These are phyloP conservation scores for Piprites chloris DNA, from an alignment of 2,113 vertebrate species.

Conservation along the genomic window DNA sequence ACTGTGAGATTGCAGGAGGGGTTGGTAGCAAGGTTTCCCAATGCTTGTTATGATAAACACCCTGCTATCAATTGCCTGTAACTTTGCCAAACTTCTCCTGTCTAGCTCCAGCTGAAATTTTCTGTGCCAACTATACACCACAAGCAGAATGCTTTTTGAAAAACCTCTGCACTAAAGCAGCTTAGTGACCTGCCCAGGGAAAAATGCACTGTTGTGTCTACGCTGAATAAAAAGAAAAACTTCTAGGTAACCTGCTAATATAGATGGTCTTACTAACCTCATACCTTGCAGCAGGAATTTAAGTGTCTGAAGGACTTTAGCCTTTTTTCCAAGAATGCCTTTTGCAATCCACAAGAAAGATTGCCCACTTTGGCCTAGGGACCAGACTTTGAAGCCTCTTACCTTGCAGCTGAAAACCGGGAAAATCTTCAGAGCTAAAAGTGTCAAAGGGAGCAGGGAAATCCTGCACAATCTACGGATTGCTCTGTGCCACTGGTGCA, in stretches of 20 bases:
- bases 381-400: not conserved
- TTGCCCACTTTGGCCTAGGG: not conserved
- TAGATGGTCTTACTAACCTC: not conserved
- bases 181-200: not conserved
- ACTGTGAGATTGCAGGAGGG: not conserved
- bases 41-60: not conserved
- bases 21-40: not conserved
- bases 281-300: not conserved
- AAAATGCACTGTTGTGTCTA: not conserved
- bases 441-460: not conserved
- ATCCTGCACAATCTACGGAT: not conserved
- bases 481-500: rapidly evolving
- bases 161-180: not conserved
- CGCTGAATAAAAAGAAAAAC: not conserved
- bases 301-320: not conserved
- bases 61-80: not conserved
- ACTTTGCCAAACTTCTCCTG: conserved; percentile 20
- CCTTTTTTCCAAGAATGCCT: not conserved
- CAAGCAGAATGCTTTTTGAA: not conserved
- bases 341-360: not conserved
- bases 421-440: not conserved
- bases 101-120: conserved; percentile 22
- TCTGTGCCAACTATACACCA: not conserved
- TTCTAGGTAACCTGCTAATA: not conserved
- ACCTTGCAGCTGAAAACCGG: not conserved